Percentiles rank a stretch among this genome's conserved stretches.
Conservation (phyloP, 2,797 vertebrate genomes). For the Falco novaeseelandiae region DNA sequence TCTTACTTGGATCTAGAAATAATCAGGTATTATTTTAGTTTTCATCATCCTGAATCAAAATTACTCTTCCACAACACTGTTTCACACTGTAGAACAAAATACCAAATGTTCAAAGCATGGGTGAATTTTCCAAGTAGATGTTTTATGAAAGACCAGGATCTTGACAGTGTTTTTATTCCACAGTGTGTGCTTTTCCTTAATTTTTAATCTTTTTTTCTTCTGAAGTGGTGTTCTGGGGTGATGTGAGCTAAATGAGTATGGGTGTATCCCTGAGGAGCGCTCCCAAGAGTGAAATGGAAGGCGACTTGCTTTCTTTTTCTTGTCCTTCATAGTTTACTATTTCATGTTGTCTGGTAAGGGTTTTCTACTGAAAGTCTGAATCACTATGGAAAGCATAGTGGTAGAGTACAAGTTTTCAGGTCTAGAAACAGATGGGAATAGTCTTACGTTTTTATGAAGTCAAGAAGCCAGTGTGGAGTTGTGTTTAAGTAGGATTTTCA, state of each 20-base stretch:
- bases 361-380: neutral
- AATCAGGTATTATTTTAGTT: neutral
- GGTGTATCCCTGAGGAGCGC: neutral
- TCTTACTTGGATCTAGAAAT: neutral
- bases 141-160: neutral
- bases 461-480: neutral
- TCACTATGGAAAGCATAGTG: neutral
- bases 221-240: neutral
- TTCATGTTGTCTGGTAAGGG: neutral
- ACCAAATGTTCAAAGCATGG: neutral
- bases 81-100: neutral
- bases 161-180: neutral
- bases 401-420: neutral
- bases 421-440: neutral
- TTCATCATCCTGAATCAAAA: neutral
- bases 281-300: neutral
- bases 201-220: neutral
- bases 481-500: neutral
- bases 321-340: neutral
- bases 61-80: neutral
- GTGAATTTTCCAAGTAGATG: neutral
- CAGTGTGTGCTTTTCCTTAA: neutral
- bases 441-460: accelerated
- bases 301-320: neutral
- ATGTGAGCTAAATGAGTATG: neutral